Base-by-base conservation (phyloP, 2,797 vertebrate genomes). In the Brachymystax lenok region DNA sequence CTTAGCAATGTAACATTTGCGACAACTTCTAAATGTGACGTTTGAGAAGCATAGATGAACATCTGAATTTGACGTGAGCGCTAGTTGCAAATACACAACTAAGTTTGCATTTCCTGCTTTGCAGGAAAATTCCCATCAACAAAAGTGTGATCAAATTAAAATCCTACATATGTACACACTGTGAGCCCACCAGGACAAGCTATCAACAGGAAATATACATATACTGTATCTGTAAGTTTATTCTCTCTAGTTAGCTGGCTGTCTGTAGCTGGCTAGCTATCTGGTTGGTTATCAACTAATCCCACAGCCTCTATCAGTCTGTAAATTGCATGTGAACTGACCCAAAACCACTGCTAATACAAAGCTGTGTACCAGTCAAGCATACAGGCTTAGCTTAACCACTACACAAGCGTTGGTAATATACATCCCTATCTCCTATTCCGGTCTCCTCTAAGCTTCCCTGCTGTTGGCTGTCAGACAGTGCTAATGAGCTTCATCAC, bases 401-500 rank as follows among this genome's bases (percentile, higher is more conserved):
- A 63, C 59, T 12, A 63, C n/a, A 27, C 13, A 63, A 63, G 59
- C 2, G 10, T 24, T 24, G 21, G n/a, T 63, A 12, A 63, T 2
- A 21, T 19, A 13, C 12, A 63, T 71, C 50, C 40, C 10, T 17
- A 14, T 28, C 64, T 87, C 89, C 91, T 88, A 88, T 80, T 83
- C 71, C 40, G 40, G 30, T 17, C 63, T 46, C 40, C 40, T 77
- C 46, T 87, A 88, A 77, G 81, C 75, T 77, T 66, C 40, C 10
- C 73, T 64, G 81, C 80, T 85, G 87, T 87, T 88, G 79, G 85
- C 85, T 82, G 84, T 88, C 79, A 80, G 78, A 76, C 33, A 68
- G 71, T 74, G 19, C 79, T 35, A 74, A 68, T 79, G 75, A 85
- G 72, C 75, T 77, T 67, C 56, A 74, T 71, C 59, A 77, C 21